These are phyloP conservation scores for Rattus rattus DNA, from an alignment of 2,113 vertebrate species.

Conservation along the genomic window DNA sequence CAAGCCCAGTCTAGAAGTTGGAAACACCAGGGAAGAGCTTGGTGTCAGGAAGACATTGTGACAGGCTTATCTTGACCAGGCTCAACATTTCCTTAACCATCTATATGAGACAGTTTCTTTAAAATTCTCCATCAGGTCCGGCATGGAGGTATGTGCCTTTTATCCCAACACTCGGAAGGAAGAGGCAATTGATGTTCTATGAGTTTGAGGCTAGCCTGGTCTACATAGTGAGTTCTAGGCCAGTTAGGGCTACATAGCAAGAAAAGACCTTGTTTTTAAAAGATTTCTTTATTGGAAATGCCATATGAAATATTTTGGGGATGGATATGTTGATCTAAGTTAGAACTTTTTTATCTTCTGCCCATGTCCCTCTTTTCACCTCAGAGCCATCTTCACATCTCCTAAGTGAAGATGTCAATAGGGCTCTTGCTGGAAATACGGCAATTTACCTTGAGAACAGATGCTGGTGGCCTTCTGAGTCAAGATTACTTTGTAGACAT, in stretches of 20 bases:
- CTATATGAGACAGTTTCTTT: constrained; percentile 29
- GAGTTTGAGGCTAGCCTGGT: neutral
- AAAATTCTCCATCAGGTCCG: neutral
- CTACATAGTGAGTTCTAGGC: neutral
- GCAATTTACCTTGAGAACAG: constrained; percentile 46
- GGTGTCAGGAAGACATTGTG: constrained; percentile 35
- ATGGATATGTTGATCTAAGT: constrained; percentile 52
- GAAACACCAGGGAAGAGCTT: constrained; percentile 58
- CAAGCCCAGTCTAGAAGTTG: neutral
- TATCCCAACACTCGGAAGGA: neutral
- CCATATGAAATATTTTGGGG: constrained; percentile 7
- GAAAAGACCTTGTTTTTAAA: neutral
- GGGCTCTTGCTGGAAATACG: constrained; percentile 28
- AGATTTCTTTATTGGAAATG: constrained; percentile 50
- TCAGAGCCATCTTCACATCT: neutral
- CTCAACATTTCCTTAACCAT: constrained; percentile 39
- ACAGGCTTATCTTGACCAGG: constrained; percentile 23
- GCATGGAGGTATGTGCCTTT: neutral
- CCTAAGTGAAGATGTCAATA: constrained; percentile 47
- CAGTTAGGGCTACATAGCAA: neutral
- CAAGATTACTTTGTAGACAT: constrained; percentile 43
- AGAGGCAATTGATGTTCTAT: neutral
- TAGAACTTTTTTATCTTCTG: constrained; percentile 19
- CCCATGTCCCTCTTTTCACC: neutral
- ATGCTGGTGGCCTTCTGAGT: neutral